Evolutionary conservation across 2,888 invertebrate species (phyloP), one percentile per base, ranked within the genome.

Genomic region (Cosmia pyralina): DNA sequence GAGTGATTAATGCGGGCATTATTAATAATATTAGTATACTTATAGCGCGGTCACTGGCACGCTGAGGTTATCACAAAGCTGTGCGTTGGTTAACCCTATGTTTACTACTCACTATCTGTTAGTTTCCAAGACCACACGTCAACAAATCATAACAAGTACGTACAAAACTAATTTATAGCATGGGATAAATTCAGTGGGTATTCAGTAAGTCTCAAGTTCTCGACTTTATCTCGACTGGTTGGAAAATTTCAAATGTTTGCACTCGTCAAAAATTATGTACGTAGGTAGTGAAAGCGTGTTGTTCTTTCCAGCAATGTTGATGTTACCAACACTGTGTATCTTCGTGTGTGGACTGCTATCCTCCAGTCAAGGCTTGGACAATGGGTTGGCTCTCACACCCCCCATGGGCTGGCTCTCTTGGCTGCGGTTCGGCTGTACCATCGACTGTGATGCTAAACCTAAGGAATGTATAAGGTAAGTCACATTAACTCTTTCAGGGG

Each of bases 351-450:
- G 58, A 17, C 34, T 76, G 15, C 53, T 79, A 5, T 50, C 17
- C 1, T 52, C 50, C 8, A 53, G 22, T 2, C 22, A 17, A 6
- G 74, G 74, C 11, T 55, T 83, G 59, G 72, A 84, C 53, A 83
- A 97, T 92, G 97, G 97, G 0, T 87, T 97, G 58, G 96, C 96
- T 1, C 83, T 92, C 70, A 97, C 96, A 38, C 97, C 97, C 6
- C 97, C 97, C 3, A 97, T 97, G 97, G 97, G 97, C 17, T 97
- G 97, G 97, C 91, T 97, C 87, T 94, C 96, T 28, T 97, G 97
- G 97, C 95, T 96, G 85, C 88, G 96, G 81, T 97, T 96, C 87
- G 89, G 96, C 52, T 97, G 97, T 85, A 93, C 95, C 64, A 93
- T 91, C 6, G 96, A 97, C 88, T 97, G 97, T 88, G 90, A 90